A percentile compares a stretch with the other conserved stretches of the same genome.
Evolutionary conservation across 64 coral and sea anemone species (phyloP).

Genomic region (Actinia tenebrosa): DNA sequence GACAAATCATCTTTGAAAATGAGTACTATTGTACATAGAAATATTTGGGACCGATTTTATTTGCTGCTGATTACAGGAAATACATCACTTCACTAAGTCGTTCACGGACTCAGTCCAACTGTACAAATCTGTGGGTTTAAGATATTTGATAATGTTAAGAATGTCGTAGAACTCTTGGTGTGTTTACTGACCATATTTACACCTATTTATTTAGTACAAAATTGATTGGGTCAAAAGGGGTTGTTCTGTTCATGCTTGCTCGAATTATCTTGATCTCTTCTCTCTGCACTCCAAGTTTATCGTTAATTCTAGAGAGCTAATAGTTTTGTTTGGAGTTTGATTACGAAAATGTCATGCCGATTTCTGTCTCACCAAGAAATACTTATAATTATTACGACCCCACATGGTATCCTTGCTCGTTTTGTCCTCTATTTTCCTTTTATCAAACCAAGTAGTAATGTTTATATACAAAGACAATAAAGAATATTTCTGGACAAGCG

Average conservation of each 20-base stretch:
- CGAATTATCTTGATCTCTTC: background rate
- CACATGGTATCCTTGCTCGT: background rate
- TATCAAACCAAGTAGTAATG: background rate
- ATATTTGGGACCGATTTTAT: constrained; percentile 1
- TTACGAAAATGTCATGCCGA: background rate
- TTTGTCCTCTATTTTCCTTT: background rate
- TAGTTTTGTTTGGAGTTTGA: background rate
- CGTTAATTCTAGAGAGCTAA: background rate
- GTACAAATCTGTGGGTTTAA: constrained; percentile 5
- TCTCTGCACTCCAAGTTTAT: constrained; percentile 17
- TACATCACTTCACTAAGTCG: background rate
- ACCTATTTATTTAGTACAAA: constrained; percentile 34
- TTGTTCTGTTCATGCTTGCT: constrained; percentile 9
- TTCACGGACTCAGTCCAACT: background rate
- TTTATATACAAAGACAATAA: background rate
- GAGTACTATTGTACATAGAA: constrained; percentile 5
- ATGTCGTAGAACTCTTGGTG: background rate
- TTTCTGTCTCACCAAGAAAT: background rate
- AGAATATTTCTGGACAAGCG: background rate
- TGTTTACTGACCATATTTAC: constrained; percentile 26
- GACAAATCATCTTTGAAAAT: constrained; percentile 4
- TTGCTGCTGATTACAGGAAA: background rate
- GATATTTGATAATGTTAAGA: constrained; percentile 2
- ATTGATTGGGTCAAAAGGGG: constrained; percentile 17
- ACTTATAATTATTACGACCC: background rate